Conservation (phyloP, 2,888 invertebrate species). For the Gastracanthus pulcherrimus region DNA sequence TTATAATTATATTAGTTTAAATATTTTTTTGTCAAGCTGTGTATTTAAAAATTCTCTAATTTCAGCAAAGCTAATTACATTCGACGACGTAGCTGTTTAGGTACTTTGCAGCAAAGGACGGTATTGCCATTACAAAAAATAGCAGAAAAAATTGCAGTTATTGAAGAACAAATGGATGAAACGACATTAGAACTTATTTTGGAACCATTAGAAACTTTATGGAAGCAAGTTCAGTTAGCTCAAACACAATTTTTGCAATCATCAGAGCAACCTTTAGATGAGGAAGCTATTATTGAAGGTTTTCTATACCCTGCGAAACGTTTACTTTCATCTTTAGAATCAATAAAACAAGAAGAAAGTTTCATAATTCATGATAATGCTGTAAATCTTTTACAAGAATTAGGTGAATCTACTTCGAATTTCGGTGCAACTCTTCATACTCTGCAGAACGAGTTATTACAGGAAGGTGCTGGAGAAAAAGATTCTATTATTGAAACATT, state of each 20-base stretch:
- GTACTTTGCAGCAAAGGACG: slow-evolving; percentile 62
- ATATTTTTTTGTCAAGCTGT: not conserved
- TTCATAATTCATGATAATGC: slow-evolving; percentile 52
- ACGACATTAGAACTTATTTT: slow-evolving; percentile 63
- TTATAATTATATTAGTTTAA: not conserved
- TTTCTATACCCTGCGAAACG: slow-evolving; percentile 72
- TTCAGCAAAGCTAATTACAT: slow-evolving; percentile 65
- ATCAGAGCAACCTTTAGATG: slow-evolving; percentile 67
- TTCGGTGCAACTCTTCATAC: slow-evolving; percentile 64
- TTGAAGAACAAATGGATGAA: slow-evolving; percentile 66
- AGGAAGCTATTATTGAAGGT: slow-evolving; percentile 73
- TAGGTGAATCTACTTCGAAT: slow-evolving; percentile 66
- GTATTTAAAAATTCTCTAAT: slow-evolving; percentile 5
- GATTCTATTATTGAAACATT: slow-evolving; percentile 72
- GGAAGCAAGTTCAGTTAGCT: slow-evolving; percentile 70
- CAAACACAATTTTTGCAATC: slow-evolving; percentile 67
- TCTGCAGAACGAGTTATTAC: slow-evolving; percentile 66
- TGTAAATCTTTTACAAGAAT: slow-evolving; percentile 61
- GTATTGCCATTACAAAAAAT: slow-evolving; percentile 65
- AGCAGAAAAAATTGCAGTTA: slow-evolving; percentile 61
- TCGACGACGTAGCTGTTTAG: slow-evolving; percentile 59
- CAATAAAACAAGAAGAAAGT: slow-evolving; percentile 56
- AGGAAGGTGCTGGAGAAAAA: slow-evolving; percentile 65
- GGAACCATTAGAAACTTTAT: slow-evolving; percentile 69
- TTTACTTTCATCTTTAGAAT: slow-evolving; percentile 66